These are phyloP conservation scores for Zeus faber DNA, from an alignment of 2,113 vertebrate species.

Conservation along the genomic window DNA sequence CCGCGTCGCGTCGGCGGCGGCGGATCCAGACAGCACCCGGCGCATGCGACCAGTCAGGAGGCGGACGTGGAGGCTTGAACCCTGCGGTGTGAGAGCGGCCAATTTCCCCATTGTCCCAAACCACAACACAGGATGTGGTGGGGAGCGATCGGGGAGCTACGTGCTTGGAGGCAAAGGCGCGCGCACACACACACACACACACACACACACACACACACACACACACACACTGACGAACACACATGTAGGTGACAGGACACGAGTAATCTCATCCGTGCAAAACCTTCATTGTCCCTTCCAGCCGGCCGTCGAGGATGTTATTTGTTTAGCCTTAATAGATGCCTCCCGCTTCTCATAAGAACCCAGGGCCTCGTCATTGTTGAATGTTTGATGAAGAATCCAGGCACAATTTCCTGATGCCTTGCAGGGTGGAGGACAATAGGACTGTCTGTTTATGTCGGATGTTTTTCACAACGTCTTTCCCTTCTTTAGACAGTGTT, in stretches of 20 bases:
- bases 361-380: constrained; percentile 31
- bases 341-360: constrained; percentile 41
- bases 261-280: constrained; percentile 61
- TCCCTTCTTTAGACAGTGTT: too few relatives aligned
- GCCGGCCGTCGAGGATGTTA: constrained; percentile 43
- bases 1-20: too few relatives aligned
- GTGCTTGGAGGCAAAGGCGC: constrained; percentile 26
- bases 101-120: constrained; percentile 45
- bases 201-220: constrained; percentile 14
- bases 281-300: constrained; percentile 33
- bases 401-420: constrained; percentile 11
- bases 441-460: constrained; percentile 24
- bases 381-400: constrained; percentile 27
- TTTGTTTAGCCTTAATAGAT: constrained; percentile 55
- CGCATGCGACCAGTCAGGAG: constrained; percentile 35
- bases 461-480: too few relatives aligned
- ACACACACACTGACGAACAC: background rate
- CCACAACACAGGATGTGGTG: constrained; percentile 70
- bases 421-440: constrained; percentile 28
- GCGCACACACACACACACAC: constrained; percentile 4
- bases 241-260: constrained; percentile 20
- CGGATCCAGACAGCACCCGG: too few relatives aligned
- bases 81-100: constrained; percentile 42
- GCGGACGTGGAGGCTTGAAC: constrained; percentile 50
- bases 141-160: constrained; percentile 48